A percentile compares a stretch with the other conserved stretches of the same genome.
Conservation (phyloP, 2,888 invertebrate species). For the Eumacrocentrus americanus region DNA sequence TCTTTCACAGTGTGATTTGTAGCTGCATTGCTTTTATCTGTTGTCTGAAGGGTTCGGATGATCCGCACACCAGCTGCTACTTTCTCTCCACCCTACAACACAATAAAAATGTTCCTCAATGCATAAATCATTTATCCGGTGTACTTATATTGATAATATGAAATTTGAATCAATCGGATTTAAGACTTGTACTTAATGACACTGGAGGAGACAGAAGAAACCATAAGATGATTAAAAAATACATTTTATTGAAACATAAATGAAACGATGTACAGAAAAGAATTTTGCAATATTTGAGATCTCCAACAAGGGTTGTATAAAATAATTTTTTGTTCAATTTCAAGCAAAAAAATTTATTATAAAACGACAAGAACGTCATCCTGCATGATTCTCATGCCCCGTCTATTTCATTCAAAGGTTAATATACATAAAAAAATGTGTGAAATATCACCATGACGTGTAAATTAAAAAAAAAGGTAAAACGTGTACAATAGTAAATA, state of each 20-base stretch:
- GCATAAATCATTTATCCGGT: too few species aligned
- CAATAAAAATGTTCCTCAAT: conserved; percentile 17
- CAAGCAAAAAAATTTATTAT: background rate
- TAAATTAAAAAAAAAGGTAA: conserved; percentile 28
- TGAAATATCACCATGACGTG: background rate
- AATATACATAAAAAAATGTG: conserved; percentile 7
- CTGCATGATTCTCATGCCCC: too few species aligned
- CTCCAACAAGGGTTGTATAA: background rate
- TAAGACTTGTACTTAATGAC: background rate
- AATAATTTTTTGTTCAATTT: background rate
- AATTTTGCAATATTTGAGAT: background rate
- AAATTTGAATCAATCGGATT: background rate
- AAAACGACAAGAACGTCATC: too few species aligned
- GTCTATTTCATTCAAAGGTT: too few species aligned
- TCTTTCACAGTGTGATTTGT: conserved; percentile 21
- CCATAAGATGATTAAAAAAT: conserved; percentile 17
- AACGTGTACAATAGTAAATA: conserved; percentile 35
- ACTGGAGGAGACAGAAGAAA: conserved; percentile 34
- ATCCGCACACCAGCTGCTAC: conserved; percentile 42
- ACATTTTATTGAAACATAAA: conserved; percentile 16
- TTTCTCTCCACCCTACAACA: conserved; percentile 42
- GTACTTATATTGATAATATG: too few species aligned
- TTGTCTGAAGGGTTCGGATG: conserved; percentile 45
- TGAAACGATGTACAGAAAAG: background rate
- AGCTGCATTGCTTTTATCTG: conserved; percentile 38